Conservation (phyloP, 2,113 vertebrate genomes). For the Collichthys lucidus region DNA sequence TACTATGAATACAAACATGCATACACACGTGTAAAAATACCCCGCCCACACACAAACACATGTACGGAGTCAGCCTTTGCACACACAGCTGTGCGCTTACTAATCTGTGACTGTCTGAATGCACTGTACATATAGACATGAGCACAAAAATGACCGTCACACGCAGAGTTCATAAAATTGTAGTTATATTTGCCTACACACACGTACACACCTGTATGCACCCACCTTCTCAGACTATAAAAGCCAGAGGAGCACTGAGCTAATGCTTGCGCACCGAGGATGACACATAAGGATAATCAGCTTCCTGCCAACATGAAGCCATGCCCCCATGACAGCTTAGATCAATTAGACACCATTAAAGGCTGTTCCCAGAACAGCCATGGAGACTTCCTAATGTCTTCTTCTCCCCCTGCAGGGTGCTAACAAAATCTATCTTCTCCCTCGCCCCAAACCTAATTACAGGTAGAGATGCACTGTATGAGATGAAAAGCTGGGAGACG, state of each 20-base stretch:
- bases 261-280: constrained; percentile 43
- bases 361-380: constrained; percentile 71
- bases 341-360: constrained; percentile 82
- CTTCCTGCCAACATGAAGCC: constrained; percentile 61
- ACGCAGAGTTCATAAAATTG: constrained; percentile 20
- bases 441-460: constrained; percentile 72
- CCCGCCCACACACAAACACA: neutral
- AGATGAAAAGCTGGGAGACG: constrained; percentile 73
- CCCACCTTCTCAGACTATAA: constrained; percentile 30
- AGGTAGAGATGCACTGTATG: constrained; percentile 75
- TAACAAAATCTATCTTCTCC: constrained; percentile 51
- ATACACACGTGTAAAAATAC: constrained; percentile 14
- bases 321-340: constrained; percentile 66
- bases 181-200: constrained; percentile 35
- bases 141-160: constrained; percentile 11
- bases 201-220: constrained; percentile 4
- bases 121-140: constrained; percentile 29
- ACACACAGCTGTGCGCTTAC: constrained; percentile 11
- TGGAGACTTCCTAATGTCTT: constrained; percentile 71
- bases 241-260: constrained; percentile 37
- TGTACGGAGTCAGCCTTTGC: constrained; percentile 4
- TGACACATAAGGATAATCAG: constrained; percentile 64
- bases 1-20: constrained; percentile 49
- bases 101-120: constrained; percentile 32
- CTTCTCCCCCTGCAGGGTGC: constrained; percentile 64